A percentile compares a stretch with the other conserved stretches of the same genome.
Conservation (phyloP, 2,888 invertebrate genomes). For the Corbicula japonica region DNA sequence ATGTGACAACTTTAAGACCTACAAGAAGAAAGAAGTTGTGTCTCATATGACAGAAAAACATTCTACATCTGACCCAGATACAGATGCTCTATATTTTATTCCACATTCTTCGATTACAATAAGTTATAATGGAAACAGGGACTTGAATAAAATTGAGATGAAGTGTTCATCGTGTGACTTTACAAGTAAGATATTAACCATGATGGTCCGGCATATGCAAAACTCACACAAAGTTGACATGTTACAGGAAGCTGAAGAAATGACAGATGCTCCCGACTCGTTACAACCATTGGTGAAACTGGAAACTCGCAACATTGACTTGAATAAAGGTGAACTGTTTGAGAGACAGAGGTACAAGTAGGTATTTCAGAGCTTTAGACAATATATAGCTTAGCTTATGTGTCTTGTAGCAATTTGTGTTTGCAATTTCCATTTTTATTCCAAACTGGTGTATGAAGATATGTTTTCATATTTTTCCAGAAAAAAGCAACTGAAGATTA, state of each 20-base stretch:
- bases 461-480: too few species aligned
- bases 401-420: too few species aligned
- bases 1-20: conserved; percentile 10
- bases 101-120: conserved; percentile 6
- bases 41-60: conserved; percentile 4
- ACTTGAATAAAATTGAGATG: neutral
- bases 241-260: too few species aligned
- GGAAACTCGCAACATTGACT: too few species aligned
- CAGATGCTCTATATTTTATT: neutral
- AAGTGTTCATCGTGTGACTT: conserved; percentile 11
- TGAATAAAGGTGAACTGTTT: too few species aligned
- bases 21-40: neutral
- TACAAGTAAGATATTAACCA: neutral
- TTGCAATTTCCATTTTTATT: too few species aligned
- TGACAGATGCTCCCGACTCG: too few species aligned
- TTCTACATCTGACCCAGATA: neutral
- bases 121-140: neutral
- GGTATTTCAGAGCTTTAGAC: too few species aligned
- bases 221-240: conserved; percentile 12
- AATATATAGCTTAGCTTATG: too few species aligned
- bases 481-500: too few species aligned
- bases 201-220: neutral
- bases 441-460: too few species aligned
- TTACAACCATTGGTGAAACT: too few species aligned
- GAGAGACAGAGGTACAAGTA: conserved; percentile 7